Evolutionary conservation across 2,888 invertebrate species (phyloP).

Genomic region (Scaptomyza flava): DNA sequence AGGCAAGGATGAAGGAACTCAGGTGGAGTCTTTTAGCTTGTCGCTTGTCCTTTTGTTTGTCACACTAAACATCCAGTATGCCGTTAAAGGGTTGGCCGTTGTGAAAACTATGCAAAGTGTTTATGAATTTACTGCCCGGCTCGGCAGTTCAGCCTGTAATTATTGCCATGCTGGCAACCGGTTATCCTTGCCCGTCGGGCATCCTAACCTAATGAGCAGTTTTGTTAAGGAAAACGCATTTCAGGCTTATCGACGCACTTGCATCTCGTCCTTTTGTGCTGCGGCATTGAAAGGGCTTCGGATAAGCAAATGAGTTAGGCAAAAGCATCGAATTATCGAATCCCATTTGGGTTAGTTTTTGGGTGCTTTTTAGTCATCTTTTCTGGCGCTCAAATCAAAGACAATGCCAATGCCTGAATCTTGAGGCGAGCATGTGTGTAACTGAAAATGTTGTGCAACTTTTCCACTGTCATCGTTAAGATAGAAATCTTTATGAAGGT

Average conservation of each 20-base stretch:
- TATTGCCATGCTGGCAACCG: conserved; percentile 54
- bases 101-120: conserved; percentile 77
- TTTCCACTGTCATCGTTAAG: conserved; percentile 81
- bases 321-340: conserved; percentile 22
- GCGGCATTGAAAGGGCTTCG: conserved; percentile 66
- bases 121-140: conserved; percentile 74
- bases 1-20: conserved; percentile 26
- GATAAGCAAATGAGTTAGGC: conserved; percentile 55
- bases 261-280: conserved; percentile 57
- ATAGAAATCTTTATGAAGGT: conserved; percentile 82
- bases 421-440: conserved; percentile 39
- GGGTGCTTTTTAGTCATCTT: conserved; percentile 64
- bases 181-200: conserved; percentile 50
- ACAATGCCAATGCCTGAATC: conserved; percentile 52
- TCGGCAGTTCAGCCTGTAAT: conserved; percentile 50
- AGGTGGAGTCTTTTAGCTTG: conserved; percentile 39
- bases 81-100: conserved; percentile 48
- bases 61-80: conserved; percentile 43
- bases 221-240: conserved; percentile 75
- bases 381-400: conserved; percentile 66
- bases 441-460: conserved; percentile 44
- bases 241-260: conserved; percentile 73
- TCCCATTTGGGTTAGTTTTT: conserved; percentile 46
- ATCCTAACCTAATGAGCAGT: conserved; percentile 74
- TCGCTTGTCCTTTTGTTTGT: conserved; percentile 69